Base-by-base conservation (phyloP, 1,140 invertebrate species). In the Drosophila aff. region DNA sequence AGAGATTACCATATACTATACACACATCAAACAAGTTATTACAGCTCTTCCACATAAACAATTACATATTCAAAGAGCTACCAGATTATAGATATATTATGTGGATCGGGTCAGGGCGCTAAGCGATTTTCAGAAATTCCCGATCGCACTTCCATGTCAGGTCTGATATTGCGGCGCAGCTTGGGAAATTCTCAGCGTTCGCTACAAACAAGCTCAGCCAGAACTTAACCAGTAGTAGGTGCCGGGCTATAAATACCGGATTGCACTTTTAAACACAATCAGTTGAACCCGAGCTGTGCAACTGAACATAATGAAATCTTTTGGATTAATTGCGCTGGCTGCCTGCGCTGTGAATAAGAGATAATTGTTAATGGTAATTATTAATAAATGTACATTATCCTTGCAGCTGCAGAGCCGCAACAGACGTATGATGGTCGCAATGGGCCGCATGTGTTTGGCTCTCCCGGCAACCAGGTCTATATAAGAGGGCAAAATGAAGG, bases 401-500 rank as follows among this genome's bases (percentile, higher is more conserved):
- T 46, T 9, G 18, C 33, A 79, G 78, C 18, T 33, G 78, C 62
- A 0, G 46, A 64, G 31, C 58, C 82, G 15, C 75, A 79, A 36
- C 26, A 79, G 0, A 83, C 69, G 4, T 83, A 83, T n/a, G 71
- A 82, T 46, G 81, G 81, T 4, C 80, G 81, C 43, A 21, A 79
- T 46, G 81, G 76, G 0, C 81, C 81, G 0, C 81, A 83, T 28
- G 62, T 80, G 16, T 67, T 83, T 33, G 81, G 81, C 3, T 1
- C 50, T 2, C 81, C 81, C 10, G 81, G 81, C 33, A 47, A 83
- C 2, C 81, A 84, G 60, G 77, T 83, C 4, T 83, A 84, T 13
- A 84, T 83, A 41, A 64, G 81, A 2, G 81, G 81, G 1, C 76
- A 84, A 13, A 83, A 80, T 5, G 74, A 71, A 18, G 78, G 78